Percentiles rank a stretch among this genome's conserved stretches.
Conservation (phyloP, 2,888 invertebrate genomes). For the Drosophila imparisetae region DNA sequence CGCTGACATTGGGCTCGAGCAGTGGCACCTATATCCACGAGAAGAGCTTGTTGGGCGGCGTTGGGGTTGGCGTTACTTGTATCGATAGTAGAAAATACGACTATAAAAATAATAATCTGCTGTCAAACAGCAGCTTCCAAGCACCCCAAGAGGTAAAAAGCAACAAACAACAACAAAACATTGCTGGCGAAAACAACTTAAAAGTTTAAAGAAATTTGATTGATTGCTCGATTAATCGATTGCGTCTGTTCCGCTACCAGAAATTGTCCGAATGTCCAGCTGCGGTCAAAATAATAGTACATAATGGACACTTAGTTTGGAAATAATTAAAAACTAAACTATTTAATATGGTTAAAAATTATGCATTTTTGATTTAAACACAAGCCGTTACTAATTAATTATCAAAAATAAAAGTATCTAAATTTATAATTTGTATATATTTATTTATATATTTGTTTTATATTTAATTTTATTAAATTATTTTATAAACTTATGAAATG, state of each 20-base stretch:
- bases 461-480: not conserved
- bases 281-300: not conserved
- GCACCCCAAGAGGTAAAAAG: constrained; percentile 74
- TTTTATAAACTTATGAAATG: not conserved
- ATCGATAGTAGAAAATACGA: constrained; percentile 79
- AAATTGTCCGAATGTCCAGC: not conserved
- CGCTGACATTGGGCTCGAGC: constrained; percentile 49
- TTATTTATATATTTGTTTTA: not conserved
- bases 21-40: constrained; percentile 60
- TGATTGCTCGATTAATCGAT: not conserved
- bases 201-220: not conserved
- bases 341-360: not conserved
- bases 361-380: not conserved
- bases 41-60: constrained; percentile 47
- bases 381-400: not conserved
- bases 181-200: not conserved
- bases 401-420: not conserved
- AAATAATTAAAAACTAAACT: not conserved
- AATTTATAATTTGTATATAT: not conserved
- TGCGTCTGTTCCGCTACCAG: not conserved
- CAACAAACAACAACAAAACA: not conserved
- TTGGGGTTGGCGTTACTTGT: constrained; percentile 46
- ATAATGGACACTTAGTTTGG: not conserved
- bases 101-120: constrained; percentile 75
- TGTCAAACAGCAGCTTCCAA: constrained; percentile 73